Evolutionary conservation across 2,113 vertebrate species (phyloP).

Genomic region (Pandion haliaetus): DNA sequence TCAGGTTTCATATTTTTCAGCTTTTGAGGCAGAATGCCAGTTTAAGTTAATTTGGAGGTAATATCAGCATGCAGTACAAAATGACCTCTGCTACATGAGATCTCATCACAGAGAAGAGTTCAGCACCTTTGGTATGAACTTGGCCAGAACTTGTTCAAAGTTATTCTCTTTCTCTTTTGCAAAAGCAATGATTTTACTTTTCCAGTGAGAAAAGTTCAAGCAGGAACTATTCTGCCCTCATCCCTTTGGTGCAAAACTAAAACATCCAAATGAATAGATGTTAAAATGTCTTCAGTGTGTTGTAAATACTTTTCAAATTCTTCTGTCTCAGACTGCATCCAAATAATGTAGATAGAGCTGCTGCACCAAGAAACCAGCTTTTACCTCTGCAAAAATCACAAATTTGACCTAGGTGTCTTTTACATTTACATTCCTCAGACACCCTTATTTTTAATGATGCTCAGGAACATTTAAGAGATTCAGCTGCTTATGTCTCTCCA

Average conservation of each 20-base stretch:
- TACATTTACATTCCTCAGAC: background rate
- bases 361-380: background rate
- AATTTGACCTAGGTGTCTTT: background rate
- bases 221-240: background rate
- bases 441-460: slow-evolving; percentile 6
- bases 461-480: background rate
- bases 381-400: background rate
- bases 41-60: slow-evolving; percentile 30
- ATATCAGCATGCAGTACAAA: background rate
- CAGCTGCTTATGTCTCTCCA: background rate
- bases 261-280: background rate
- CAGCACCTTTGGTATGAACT: background rate
- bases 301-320: background rate
- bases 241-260: background rate
- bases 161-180: background rate
- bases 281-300: background rate
- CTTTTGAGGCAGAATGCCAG: background rate
- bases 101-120: background rate
- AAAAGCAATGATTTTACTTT: background rate
- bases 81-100: background rate
- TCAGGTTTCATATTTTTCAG: slow-evolving; percentile 2
- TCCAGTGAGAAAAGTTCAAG: background rate
- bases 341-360: background rate
- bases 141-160: background rate
- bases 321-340: background rate